These are phyloP conservation scores for Tragelaphus scriptus DNA, from an alignment of 2,113 vertebrate genomes.

Conservation along the genomic window DNA sequence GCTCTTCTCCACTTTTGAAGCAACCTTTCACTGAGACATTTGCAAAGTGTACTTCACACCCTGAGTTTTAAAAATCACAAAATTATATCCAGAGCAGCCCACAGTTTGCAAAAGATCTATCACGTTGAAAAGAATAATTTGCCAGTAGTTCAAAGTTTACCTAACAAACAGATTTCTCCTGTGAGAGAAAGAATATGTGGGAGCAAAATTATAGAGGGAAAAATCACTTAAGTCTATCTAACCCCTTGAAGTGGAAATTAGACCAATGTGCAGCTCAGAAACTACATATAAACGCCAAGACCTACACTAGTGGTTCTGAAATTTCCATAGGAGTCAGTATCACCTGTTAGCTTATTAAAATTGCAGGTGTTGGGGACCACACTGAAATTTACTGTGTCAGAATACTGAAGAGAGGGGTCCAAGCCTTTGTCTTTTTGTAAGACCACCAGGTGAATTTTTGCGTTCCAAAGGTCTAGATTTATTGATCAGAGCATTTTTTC, in stretches of 20 bases:
- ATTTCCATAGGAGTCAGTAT: not conserved
- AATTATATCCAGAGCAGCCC: not conserved
- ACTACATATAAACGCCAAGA: not conserved
- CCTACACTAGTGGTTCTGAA: constrained; percentile 2
- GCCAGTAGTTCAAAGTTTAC: constrained; percentile 7
- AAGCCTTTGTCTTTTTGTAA: no score
- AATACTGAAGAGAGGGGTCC: no score
- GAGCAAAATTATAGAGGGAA: constrained; percentile 19
- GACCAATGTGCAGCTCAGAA: not conserved
- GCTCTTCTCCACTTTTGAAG: not conserved
- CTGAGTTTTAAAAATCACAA: constrained; percentile 16
- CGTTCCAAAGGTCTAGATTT: no score
- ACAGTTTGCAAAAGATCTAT: constrained; percentile 37
- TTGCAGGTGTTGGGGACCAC: not conserved
- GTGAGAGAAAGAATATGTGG: not conserved
- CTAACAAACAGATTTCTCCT: constrained; percentile 20
- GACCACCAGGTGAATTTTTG: no score
- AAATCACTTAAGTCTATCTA: constrained; percentile 3
- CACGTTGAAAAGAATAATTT: constrained; percentile 43
- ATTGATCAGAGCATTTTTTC: no score
- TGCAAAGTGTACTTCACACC: not conserved
- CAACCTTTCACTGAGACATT: not conserved
- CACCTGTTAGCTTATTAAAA: not conserved
- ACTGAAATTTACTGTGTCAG: no score
- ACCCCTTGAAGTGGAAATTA: constrained; percentile 18